A percentile compares a stretch with the other conserved stretches of the same genome.
phyloP scores from a whole-genome alignment of 1,140 invertebrate genomes.

The Cherax destructor region DNA sequence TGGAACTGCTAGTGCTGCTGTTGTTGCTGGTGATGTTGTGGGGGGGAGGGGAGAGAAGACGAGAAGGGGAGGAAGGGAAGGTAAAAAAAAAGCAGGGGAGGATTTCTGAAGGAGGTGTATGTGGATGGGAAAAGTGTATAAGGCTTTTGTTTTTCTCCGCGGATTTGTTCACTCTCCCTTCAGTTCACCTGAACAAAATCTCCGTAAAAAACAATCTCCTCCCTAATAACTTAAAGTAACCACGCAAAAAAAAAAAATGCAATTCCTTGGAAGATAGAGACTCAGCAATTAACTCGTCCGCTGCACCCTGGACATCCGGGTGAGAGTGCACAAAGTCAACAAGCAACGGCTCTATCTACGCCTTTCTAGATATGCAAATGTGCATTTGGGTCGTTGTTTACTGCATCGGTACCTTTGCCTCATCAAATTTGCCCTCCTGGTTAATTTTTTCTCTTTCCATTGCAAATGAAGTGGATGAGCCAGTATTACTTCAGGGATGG shows the following conservation, averaged over 20 bases:
- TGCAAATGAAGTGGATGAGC: conserved; percentile 41
- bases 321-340: not conserved
- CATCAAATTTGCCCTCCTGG: not conserved
- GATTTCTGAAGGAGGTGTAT: not conserved
- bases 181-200: too few relatives aligned
- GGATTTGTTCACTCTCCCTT: too few relatives aligned
- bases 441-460: conserved; percentile 8
- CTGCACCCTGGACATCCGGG: not conserved
- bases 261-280: not conserved
- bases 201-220: too few relatives aligned
- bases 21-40: too few relatives aligned
- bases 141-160: too few relatives aligned
- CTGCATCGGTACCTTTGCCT: not conserved
- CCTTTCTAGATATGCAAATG: conserved; percentile 42
- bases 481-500: not conserved
- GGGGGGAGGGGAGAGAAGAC: not conserved
- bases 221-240: not conserved
- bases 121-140: not conserved
- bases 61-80: not conserved
- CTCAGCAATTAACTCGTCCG: not conserved
- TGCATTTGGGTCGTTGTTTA: conserved; percentile 17
- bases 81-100: not conserved
- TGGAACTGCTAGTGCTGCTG: too few relatives aligned
- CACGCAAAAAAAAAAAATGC: not conserved
- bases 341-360: not conserved